These are phyloP conservation scores for Stegastes partitus DNA, from an alignment of 2,113 vertebrate genomes.

Conservation along the genomic window DNA sequence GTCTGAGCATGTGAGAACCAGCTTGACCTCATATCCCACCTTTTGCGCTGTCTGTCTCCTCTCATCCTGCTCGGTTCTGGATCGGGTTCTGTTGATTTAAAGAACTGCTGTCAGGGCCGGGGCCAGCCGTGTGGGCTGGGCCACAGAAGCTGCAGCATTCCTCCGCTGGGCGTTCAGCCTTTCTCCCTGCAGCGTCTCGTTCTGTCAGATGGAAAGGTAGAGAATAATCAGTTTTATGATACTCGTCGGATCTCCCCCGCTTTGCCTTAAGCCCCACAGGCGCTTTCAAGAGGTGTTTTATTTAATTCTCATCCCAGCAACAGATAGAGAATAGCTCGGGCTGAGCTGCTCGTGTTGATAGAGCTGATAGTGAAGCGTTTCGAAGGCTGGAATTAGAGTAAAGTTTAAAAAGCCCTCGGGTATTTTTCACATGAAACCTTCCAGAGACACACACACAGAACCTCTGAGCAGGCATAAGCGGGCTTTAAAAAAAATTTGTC, in stretches of 20 bases:
- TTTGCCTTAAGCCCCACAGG: neutral
- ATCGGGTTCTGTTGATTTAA: conserved; percentile 80
- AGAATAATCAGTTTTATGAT: conserved; percentile 29
- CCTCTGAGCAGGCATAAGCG: conserved; percentile 35
- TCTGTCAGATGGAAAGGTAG: conserved; percentile 56
- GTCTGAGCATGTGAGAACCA: conserved; percentile 54
- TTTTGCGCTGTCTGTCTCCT: conserved; percentile 46
- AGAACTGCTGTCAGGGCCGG: conserved; percentile 62
- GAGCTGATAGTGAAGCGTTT: conserved; percentile 8
- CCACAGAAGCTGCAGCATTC: conserved; percentile 78
- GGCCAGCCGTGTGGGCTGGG: conserved; percentile 67
- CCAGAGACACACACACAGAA: conserved; percentile 24
- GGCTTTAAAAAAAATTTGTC: conserved; percentile 77
- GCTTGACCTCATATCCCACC: conserved; percentile 61
- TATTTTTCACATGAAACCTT: neutral
- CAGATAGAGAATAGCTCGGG: neutral
- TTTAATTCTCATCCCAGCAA: neutral
- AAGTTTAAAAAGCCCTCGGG: neutral
- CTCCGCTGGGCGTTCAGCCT: conserved; percentile 75
- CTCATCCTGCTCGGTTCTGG: conserved; percentile 65
- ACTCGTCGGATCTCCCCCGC: neutral
- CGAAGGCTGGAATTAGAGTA: neutral
- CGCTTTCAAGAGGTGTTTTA: neutral
- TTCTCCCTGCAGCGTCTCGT: conserved; percentile 54
- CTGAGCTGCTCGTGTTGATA: neutral